A percentile compares a stretch with the other conserved stretches of the same genome.
Conservation (phyloP, 2,888 invertebrate species). For the Macaria liturata region DNA sequence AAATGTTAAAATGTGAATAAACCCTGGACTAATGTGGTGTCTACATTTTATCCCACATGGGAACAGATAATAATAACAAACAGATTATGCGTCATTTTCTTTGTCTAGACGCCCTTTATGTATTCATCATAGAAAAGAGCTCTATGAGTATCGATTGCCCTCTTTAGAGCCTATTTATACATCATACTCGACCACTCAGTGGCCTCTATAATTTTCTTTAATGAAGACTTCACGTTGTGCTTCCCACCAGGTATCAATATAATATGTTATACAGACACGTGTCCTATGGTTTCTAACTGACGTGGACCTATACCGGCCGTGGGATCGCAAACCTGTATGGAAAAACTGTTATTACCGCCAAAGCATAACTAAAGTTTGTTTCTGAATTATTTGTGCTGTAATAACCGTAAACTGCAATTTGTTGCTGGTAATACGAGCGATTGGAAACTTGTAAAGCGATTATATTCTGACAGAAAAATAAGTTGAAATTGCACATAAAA, state of each 20-base stretch:
- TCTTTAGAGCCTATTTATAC: conserved; percentile 32
- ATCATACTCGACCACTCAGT: neutral
- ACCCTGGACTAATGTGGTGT: too few species aligned
- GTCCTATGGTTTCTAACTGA: conserved; percentile 33
- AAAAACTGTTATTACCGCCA: conserved; percentile 14
- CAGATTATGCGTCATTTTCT: too few species aligned
- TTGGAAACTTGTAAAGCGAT: too few species aligned
- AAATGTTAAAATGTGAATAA: too few species aligned
- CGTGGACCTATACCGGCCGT: conserved; percentile 53
- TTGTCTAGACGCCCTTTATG: conserved; percentile 38
- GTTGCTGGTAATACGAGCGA: conserved; percentile 23
- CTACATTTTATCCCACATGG: too few species aligned
- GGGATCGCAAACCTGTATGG: conserved; percentile 35
- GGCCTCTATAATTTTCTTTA: neutral
- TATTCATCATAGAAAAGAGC: conserved; percentile 3
- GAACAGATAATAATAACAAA: too few species aligned
- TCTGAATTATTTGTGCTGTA: conserved; percentile 47
- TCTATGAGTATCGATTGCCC: conserved; percentile 48
- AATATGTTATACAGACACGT: neutral
- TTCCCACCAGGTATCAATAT: conserved; percentile 30
- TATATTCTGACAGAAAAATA: too few species aligned
- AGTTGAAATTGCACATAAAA: too few species aligned
- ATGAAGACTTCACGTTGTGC: conserved; percentile 19
- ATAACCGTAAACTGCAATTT: conserved; percentile 46
- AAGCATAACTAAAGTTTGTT: conserved; percentile 23